phyloP scores from a whole-genome alignment of 2,113 vertebrate genomes.

The Pygoscelis antarcticus region DNA sequence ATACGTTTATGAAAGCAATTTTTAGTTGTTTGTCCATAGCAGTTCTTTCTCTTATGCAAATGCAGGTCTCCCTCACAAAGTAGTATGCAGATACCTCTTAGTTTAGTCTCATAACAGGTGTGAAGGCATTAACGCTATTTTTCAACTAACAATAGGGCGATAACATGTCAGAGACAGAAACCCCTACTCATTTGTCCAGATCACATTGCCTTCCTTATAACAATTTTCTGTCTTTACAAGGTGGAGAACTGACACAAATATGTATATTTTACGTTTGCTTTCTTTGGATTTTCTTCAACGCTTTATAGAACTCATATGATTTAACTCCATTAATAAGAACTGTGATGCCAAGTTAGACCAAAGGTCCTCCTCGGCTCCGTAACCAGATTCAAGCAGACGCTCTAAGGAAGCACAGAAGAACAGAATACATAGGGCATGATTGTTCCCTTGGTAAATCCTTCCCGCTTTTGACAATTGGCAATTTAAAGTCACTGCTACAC shows the following conservation, averaged over 20 bases:
- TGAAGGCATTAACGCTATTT: background rate
- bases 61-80: background rate
- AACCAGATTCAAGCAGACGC: background rate
- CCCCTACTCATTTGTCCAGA: background rate
- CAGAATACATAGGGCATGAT: background rate
- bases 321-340: background rate
- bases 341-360: background rate
- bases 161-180: background rate
- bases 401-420: background rate
- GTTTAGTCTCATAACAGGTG: background rate
- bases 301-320: background rate
- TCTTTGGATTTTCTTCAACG: background rate
- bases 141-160: background rate
- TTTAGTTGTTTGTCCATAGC: background rate
- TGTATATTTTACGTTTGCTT: background rate
- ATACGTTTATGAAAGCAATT: background rate
- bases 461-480: background rate
- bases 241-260: background rate
- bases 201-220: background rate
- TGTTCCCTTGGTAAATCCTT: background rate
- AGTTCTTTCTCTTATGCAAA: background rate
- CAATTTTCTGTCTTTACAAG: background rate
- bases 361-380: background rate
- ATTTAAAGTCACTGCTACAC: background rate
- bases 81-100: background rate